A percentile compares a stretch with the other conserved stretches of the same genome.
phyloP scores from a whole-genome alignment of 2,113 vertebrate species.

The Picathartes gymnocephalus region DNA sequence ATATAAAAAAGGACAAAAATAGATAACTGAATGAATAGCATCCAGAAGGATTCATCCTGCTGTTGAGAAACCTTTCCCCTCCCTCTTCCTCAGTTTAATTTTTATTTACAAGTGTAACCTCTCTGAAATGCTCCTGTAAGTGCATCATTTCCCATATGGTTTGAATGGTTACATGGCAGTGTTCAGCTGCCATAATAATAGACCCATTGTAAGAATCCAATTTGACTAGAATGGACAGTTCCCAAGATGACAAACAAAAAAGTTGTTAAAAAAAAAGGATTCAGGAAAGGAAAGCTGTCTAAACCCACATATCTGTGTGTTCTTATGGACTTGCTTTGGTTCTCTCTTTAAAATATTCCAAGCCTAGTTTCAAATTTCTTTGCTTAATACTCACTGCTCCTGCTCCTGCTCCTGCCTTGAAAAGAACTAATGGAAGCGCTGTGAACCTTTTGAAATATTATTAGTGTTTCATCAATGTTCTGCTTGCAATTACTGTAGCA shows the following conservation, averaged over 20 bases:
- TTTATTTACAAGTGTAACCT: background rate
- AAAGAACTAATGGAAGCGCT: background rate
- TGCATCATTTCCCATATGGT: background rate
- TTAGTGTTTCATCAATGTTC: slow-evolving; percentile 13
- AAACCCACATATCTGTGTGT: background rate
- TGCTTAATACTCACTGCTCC: background rate
- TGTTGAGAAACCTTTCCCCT: background rate
- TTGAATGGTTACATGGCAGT: background rate
- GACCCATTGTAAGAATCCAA: background rate
- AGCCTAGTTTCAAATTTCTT: background rate
- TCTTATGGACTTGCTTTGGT: background rate
- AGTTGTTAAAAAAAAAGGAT: background rate
- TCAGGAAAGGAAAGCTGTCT: background rate
- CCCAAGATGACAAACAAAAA: background rate
- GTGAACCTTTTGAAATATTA: slow-evolving; percentile 9
- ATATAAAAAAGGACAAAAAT: background rate
- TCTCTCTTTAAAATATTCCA: slow-evolving; percentile 23
- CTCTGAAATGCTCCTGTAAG: background rate
- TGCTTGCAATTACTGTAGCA: slow-evolving; percentile 13
- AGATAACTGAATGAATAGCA: background rate
- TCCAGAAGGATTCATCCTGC: background rate
- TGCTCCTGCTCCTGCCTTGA: background rate
- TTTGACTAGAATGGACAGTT: background rate
- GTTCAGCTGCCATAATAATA: background rate
- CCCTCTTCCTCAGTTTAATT: background rate